Evolutionary conservation across 2,113 vertebrate genomes (phyloP).

Genomic region (Tursiops truncatus): DNA sequence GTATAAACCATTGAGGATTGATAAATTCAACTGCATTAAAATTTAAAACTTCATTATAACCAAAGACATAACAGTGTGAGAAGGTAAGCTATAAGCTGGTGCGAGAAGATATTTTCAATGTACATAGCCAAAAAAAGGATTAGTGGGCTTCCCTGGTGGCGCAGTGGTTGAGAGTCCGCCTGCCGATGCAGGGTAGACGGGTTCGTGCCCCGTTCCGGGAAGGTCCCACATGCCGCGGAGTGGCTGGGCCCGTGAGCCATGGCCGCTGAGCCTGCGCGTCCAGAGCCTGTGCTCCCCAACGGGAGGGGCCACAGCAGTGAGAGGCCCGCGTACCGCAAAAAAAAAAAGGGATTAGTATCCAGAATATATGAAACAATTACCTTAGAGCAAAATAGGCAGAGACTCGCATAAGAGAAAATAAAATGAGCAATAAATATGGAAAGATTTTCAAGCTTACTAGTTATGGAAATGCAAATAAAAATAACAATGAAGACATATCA

Average conservation of each 20-base stretch:
- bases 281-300: no score
- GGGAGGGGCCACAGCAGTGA: no score
- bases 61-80: background rate
- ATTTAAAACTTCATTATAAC: background rate
- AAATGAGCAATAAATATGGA: slow-evolving; percentile 18
- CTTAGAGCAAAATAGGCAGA: slow-evolving; percentile 23
- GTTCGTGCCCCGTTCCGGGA: no score
- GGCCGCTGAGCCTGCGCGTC: no score
- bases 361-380: slow-evolving; percentile 6
- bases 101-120: background rate
- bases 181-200: no score
- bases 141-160: background rate
- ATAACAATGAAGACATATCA: background rate
- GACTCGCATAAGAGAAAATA: slow-evolving; percentile 24
- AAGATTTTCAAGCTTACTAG: slow-evolving; percentile 32
- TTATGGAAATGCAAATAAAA: slow-evolving; percentile 40
- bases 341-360: slow-evolving; percentile 7
- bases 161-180: no score
- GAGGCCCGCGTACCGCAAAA: background rate
- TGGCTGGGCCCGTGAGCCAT: no score
- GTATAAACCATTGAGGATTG: slow-evolving; percentile 14
- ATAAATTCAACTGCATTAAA: slow-evolving; percentile 13
- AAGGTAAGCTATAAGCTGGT: background rate
- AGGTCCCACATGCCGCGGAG: no score
- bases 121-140: background rate